A percentile compares a stretch with the other conserved stretches of the same genome.
Conservation (phyloP, 2,113 vertebrate species). For the Actenoides hombroni region DNA sequence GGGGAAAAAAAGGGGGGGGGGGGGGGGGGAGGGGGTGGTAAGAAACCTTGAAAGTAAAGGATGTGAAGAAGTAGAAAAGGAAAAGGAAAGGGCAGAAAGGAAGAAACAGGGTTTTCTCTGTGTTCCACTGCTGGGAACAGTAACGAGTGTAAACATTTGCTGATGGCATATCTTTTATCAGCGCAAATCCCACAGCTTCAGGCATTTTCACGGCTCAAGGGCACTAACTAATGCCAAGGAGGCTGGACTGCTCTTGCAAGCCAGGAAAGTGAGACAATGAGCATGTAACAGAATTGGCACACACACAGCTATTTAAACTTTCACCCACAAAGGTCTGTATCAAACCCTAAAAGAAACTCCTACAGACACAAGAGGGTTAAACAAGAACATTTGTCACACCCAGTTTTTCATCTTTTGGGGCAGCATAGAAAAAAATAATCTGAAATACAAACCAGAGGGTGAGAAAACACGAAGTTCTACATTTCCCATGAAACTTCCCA, state of each 20-base stretch:
- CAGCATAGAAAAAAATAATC: background rate
- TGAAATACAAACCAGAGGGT: background rate
- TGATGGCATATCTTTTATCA: constrained; percentile 37
- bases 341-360: background rate
- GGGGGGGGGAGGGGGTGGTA: rapidly evolving
- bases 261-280: constrained; percentile 20
- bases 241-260: background rate
- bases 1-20: too few species aligned
- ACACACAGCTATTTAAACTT: background rate
- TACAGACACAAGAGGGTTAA: background rate
- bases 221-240: constrained; percentile 27
- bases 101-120: background rate
- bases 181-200: constrained; percentile 30
- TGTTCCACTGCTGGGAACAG: constrained; percentile 8
- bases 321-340: background rate
- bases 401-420: background rate
- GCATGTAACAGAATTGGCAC: background rate
- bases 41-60: background rate
- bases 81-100: background rate
- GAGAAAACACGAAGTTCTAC: background rate
- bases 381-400: background rate
- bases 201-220: constrained; percentile 14
- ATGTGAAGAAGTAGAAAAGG: background rate
- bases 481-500: background rate
- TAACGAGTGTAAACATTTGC: constrained; percentile 44